These are phyloP conservation scores for Clistopyga incitator DNA, from an alignment of 2,888 invertebrate genomes.

Conservation along the genomic window DNA sequence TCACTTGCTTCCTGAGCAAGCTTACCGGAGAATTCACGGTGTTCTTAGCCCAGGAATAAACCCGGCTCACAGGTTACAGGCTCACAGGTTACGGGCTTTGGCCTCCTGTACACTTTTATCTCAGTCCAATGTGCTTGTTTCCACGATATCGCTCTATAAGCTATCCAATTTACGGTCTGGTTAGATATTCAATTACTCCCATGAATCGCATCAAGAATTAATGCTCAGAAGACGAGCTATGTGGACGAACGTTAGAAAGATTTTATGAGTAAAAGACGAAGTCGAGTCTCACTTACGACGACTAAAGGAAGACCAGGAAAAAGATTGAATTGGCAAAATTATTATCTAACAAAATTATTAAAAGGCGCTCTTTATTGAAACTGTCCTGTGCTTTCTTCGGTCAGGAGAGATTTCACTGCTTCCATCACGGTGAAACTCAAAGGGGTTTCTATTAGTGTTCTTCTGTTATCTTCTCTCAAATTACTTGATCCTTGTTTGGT, in stretches of 20 bases:
- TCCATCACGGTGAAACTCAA: slow-evolving; percentile 12
- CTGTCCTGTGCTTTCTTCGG: neutral
- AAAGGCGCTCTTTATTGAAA: slow-evolving; percentile 51
- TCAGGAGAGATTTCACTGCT: neutral
- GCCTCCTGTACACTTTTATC: neutral
- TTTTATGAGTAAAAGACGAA: slow-evolving; percentile 5
- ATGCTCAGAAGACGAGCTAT: neutral
- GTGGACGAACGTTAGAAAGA: slow-evolving; percentile 2
- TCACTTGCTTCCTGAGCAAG: slow-evolving; percentile 21
- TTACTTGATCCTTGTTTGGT: slow-evolving; percentile 24
- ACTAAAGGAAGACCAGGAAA: neutral
- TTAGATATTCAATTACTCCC: slow-evolving; percentile 74
- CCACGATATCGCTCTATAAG: neutral
- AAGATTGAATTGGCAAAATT: slow-evolving; percentile 67
- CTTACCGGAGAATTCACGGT: neutral
- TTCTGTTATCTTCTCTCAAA: slow-evolving; percentile 6
- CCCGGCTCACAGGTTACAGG: slow-evolving; percentile 7
- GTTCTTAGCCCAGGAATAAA: slow-evolving; percentile 7
- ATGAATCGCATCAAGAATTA: slow-evolving; percentile 61
- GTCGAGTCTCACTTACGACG: slow-evolving; percentile 4
- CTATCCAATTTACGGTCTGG: slow-evolving; percentile 65
- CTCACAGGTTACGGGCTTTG: neutral
- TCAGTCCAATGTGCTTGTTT: neutral
- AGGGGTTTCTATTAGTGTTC: slow-evolving; percentile 12
- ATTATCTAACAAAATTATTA: slow-evolving; percentile 66